Base-by-base conservation (phyloP, 2,113 vertebrate species). In the Ammospiza nelsoni region DNA sequence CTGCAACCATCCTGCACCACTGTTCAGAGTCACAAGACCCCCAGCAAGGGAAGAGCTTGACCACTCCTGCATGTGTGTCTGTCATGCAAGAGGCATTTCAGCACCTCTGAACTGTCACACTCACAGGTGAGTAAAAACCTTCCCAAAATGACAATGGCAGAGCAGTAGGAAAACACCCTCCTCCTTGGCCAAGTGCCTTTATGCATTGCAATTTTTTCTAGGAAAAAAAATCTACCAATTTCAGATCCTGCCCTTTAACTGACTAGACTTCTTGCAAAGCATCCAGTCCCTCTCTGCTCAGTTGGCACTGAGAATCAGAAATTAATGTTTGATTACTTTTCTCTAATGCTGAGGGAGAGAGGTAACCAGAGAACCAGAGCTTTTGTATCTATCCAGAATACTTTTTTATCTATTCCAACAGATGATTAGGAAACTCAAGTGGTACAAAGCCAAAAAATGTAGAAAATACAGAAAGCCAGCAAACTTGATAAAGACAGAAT, bases 401-500 rank as follows among this genome's bases (percentile, higher is more conserved):
- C 68, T 66, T 71, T 94, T 92, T 86, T 90, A 93, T 73, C 84
- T 95, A 76, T 80, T 84, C 87, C 92, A 96, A 82, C 28, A 8
- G 75, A 29, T 73, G 84, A 96, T 94, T 95, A 95, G 71, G 73
- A 87, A 87, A 91, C 84, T 90, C 73, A 4, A 95, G 62, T 74
- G 96, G 83, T 89, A 92, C 72, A 97, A 94, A 95, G 74, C 74
- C 71, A 81, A 87, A 82, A 91, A 85, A 65, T 57, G 31, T 20
- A 88, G 62, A 92, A 96, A 96, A 89, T 44, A 94, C 58, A 75
- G 78, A 94, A 91, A 94, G 80, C 58, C 68, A 84, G 33, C 17
- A 78, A 89, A 94, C 24, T 39, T 55, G 52, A 97, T 81, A 97
- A 97, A 90, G 84, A 84, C 71, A 86, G 22, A 96, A 96, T 92